Percentiles rank a stretch among this genome's conserved stretches.
These are phyloP conservation scores for Pimephales promelas DNA, from an alignment of 2,113 vertebrate genomes.

Conservation along the genomic window DNA sequence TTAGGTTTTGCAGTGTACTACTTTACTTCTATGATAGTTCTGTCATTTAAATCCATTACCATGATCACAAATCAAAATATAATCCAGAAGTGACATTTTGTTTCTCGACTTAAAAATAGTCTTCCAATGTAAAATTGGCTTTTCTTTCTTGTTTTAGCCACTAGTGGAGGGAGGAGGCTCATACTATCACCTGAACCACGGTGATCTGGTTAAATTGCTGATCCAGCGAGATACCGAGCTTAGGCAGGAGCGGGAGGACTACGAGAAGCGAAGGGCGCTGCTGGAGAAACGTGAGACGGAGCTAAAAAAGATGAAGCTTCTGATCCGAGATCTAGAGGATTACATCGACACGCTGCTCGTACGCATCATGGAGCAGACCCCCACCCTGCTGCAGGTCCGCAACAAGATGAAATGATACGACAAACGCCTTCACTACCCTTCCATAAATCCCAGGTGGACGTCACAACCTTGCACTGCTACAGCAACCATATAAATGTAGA, in stretches of 20 bases:
- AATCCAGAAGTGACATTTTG: background rate
- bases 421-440: conserved; percentile 24
- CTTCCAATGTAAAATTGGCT: background rate
- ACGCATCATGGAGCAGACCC: conserved; percentile 96
- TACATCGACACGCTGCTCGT: conserved; percentile 97
- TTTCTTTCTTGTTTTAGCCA: conserved; percentile 52
- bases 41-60: background rate
- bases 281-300: conserved; percentile 89
- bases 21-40: background rate
- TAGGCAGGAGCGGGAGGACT: conserved; percentile 81
- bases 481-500: conserved; percentile 68
- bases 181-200: conserved; percentile 94
- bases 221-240: conserved; percentile 82
- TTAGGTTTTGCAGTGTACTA: background rate
- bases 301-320: conserved; percentile 83
- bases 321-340: conserved; percentile 90
- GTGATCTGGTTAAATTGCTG: conserved; percentile 89
- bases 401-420: conserved; percentile 73
- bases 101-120: background rate
- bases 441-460: conserved; percentile 18
- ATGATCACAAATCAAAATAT: conserved; percentile 4
- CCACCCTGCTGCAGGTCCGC: conserved; percentile 90
- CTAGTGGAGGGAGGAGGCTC: conserved; percentile 81
- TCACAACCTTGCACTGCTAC: conserved; percentile 40
- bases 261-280: conserved; percentile 78